Evolutionary conservation across 2,797 vertebrate genomes (phyloP).

Genomic region (Pampus argenteus): DNA sequence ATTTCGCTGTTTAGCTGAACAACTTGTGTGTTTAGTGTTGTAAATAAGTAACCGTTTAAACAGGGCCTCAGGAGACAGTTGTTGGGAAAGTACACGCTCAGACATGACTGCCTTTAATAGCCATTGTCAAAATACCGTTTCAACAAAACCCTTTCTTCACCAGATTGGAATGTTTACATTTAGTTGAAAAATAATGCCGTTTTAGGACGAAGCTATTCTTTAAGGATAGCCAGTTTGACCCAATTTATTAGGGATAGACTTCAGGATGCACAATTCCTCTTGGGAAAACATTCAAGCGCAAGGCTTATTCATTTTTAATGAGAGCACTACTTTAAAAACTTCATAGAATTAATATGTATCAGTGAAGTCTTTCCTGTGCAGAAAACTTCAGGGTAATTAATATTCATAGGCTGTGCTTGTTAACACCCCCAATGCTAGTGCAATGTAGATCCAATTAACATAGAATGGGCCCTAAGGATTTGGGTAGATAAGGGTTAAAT

Average conservation of each 20-base stretch:
- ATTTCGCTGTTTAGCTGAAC: slow-evolving; percentile 77
- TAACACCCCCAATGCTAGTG: slow-evolving; percentile 90
- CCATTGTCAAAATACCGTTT: slow-evolving; percentile 73
- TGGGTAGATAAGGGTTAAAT: slow-evolving; percentile 90
- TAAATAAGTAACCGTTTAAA: slow-evolving; percentile 83
- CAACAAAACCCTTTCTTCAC: slow-evolving; percentile 65
- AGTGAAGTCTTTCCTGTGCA: slow-evolving; percentile 88
- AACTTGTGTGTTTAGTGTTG: slow-evolving; percentile 83
- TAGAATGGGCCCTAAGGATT: slow-evolving; percentile 88
- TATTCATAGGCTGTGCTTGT: slow-evolving; percentile 94
- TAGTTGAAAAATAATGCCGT: slow-evolving; percentile 74
- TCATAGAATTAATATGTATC: slow-evolving; percentile 95
- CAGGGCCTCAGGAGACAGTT: slow-evolving; percentile 72
- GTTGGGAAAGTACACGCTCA: slow-evolving; percentile 65
- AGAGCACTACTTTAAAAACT: slow-evolving; percentile 89
- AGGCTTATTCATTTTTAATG: slow-evolving; percentile 89
- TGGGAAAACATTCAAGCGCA: slow-evolving; percentile 83
- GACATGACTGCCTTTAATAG: slow-evolving; percentile 75
- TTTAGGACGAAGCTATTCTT: slow-evolving; percentile 71
- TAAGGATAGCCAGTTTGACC: slow-evolving; percentile 80
- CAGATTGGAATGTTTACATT: slow-evolving; percentile 78
- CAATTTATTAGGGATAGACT: slow-evolving; percentile 84
- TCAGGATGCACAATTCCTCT: slow-evolving; percentile 83
- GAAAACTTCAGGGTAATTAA: slow-evolving; percentile 95
- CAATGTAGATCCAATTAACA: slow-evolving; percentile 88